Base-by-base conservation (phyloP, 2,113 vertebrate genomes). In the Dendropsophus ebraccatus region DNA sequence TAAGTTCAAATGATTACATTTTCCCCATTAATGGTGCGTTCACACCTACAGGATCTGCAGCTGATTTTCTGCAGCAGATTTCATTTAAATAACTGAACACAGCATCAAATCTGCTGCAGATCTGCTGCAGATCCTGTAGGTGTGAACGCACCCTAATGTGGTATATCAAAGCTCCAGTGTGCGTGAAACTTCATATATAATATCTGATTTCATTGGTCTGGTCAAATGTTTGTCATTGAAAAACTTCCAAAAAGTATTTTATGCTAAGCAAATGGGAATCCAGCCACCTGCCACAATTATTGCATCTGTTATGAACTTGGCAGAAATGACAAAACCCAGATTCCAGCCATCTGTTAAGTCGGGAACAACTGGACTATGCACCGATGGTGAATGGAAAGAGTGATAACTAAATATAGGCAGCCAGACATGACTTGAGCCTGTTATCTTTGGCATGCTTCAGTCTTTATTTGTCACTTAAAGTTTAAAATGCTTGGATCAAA, bases 321-420 rank as follows among this genome's bases (percentile, higher is more conserved):
- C 85, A 81, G 69, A 13, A 37, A 13, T 62, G 85, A 19, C 32
- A 74, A 21, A 47, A 74, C 77, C 76, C 78, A 62, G 52, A 74
- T 52, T 87, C 13, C 67, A 73, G 62, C 77, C 85, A 87, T 81
- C 85, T 87, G 85, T 58, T 81, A 32, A 70, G 54, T 52, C 4
- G 28, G 56, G 67, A 87, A 87, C 85, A 87, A 87, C 85, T 87
- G 85, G 54, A 62, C 37, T 86, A 47, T 77, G 32, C 21, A 72
- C 65, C 41, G 21, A 11, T 73, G 67, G 35, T 81, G 69, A 81
- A 74, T 81, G 67, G 77, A 81, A 81, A 81, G 67, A 54, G 76
- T 81, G 69, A 74, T 62, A 49, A n/a, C 84, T 86, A 81, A 73
- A 62, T 86, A 73, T 86, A 81, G 52, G 54, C n/a, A 81, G 77